These are phyloP conservation scores for Sakesphorus luctuosus DNA, from an alignment of 2,113 vertebrate species.

Conservation along the genomic window DNA sequence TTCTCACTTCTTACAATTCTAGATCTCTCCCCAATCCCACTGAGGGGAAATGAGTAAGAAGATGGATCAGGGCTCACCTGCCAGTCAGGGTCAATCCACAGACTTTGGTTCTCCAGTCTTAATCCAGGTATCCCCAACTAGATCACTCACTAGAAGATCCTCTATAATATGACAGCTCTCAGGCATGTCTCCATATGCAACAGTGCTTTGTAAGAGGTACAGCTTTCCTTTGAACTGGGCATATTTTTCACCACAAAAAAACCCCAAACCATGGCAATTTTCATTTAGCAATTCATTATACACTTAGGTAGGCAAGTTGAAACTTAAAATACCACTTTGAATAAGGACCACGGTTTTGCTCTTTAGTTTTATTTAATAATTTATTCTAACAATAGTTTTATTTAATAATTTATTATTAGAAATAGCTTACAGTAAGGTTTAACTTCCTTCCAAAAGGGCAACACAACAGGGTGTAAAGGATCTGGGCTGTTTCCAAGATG, in stretches of 20 bases:
- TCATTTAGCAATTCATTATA: not conserved
- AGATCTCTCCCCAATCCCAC: accelerated
- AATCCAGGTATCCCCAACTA: accelerated
- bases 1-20: not conserved
- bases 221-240: not conserved
- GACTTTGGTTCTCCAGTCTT: not conserved
- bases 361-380: not conserved
- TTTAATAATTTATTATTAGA: not conserved
- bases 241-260: not conserved
- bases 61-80: not conserved
- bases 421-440: not conserved
- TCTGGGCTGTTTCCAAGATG: not conserved
- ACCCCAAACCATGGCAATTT: not conserved
- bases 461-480: not conserved
- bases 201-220: not conserved
- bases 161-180: not conserved
- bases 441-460: not conserved
- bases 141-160: not conserved
- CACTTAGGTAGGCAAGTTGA: not conserved
- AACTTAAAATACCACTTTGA: not conserved
- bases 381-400: not conserved
- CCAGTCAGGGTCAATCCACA: not conserved
- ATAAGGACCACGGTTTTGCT: not conserved
- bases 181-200: not conserved
- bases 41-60: not conserved